These are phyloP conservation scores for Microctenopoma stevenorrisi DNA, from an alignment of 2,797 vertebrate genomes.

Conservation along the genomic window DNA sequence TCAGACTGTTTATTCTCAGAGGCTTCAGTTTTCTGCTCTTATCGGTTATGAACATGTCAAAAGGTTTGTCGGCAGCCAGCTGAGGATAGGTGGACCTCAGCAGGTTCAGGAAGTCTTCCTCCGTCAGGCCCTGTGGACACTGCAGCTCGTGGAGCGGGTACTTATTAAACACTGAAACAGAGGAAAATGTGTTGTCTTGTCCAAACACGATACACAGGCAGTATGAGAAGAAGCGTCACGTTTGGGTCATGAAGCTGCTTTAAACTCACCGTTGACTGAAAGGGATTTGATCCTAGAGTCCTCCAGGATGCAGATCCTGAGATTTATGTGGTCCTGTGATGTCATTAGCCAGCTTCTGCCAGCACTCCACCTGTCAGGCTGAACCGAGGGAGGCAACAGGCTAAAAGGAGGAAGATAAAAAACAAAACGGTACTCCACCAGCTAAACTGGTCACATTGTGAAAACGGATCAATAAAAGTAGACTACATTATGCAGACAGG, in stretches of 20 bases:
- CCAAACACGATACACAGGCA: too few species aligned
- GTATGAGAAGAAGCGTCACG: too few species aligned
- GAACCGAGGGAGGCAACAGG: not conserved
- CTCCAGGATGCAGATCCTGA: slow-evolving; percentile 41
- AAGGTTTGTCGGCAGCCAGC: not conserved
- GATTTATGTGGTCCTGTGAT: not conserved
- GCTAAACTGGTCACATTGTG: too few species aligned
- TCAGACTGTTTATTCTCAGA: not conserved
- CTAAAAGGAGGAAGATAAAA: not conserved
- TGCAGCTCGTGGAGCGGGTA: slow-evolving; percentile 8
- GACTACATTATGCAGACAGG: too few species aligned
- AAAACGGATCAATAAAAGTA: too few species aligned
- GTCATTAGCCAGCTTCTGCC: not conserved
- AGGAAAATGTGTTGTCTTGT: not conserved
- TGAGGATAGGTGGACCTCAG: slow-evolving; percentile 46
- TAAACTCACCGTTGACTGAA: slow-evolving; percentile 5
- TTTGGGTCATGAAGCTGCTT: too few species aligned
- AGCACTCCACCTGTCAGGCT: not conserved
- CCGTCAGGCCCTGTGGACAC: slow-evolving; percentile 29
- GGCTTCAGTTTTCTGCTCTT: slow-evolving; percentile 29
- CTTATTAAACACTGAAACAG: slow-evolving; percentile 7
- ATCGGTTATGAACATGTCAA: slow-evolving; percentile 21
- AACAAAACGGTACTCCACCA: too few species aligned
- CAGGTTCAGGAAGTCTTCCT: slow-evolving; percentile 38
- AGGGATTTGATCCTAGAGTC: slow-evolving; percentile 11